Evolutionary conservation across 2,113 vertebrate species (phyloP), one percentile per base, ranked within the genome.

Genomic region (Origma solitaria): DNA sequence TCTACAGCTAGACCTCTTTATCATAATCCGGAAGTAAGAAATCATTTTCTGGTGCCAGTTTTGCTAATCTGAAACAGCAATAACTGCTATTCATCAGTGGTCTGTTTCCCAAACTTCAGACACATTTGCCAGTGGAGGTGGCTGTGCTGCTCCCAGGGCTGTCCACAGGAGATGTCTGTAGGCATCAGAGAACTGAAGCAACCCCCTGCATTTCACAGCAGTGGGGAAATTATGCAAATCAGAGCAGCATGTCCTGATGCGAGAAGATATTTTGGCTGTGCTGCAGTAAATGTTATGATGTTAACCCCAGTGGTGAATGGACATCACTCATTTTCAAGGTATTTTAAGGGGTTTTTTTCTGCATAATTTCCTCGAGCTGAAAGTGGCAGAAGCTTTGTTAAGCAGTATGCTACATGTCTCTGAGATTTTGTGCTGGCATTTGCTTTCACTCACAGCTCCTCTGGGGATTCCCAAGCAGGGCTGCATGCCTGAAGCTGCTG

Each of bases 1-100:
- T 91, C 23, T 31, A 54, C 33, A 84, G 33, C 19, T 75, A 84
- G 72, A 78, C 21, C 8, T 89, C 60, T 89, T 88, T 86, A 54
- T 84, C 77, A 89, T 62, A 94, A 89, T 82, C 68, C 66, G 30
- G 15, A 75, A 81, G 64, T 24, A 81, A 89, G 56, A 75, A 95
- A 89, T 75, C 18, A 86, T 38, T 89, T 56, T 42, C 71, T 66
- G n/a, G 45, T 89, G 54, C 23, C 27, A 81, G 42, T 78, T 88
- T 89, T 81, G 47, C 20, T 91, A 89, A 92, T 87, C 23, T 77
- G 81, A 78, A 78, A 33, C 5, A 60, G 31, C 33, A 65, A 62
- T 45, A 89, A 57, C 23, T 22, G 23, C 37, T 27, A 54, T 86
- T 42, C 64, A 75, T 65, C 71, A 77, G 1, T 44, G 13, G 2